phyloP scores from a whole-genome alignment of 2,797 vertebrate genomes.

The Knipowitschia caucasica region DNA sequence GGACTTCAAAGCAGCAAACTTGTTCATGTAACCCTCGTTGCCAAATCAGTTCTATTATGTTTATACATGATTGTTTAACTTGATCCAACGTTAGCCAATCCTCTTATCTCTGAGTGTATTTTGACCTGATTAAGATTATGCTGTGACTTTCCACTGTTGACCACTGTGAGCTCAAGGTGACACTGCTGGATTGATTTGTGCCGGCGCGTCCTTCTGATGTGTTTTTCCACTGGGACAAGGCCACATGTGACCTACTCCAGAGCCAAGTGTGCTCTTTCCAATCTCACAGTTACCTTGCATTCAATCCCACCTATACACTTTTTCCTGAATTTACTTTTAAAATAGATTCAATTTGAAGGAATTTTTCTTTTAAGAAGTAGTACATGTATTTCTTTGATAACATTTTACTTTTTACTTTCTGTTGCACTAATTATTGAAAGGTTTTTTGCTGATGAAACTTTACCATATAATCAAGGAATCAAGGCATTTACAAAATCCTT shows the following conservation, averaged over 20 bases:
- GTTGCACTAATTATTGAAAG: slow-evolving; percentile 49
- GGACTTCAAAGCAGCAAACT: no score
- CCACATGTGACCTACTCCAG: slow-evolving; percentile 56
- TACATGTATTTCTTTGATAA: slow-evolving; percentile 24
- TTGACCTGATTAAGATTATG: slow-evolving; percentile 47
- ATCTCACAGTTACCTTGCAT: slow-evolving; percentile 12
- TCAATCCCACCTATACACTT: no score
- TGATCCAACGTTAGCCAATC: slow-evolving; percentile 2
- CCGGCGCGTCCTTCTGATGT: slow-evolving; percentile 28
- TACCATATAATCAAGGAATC: slow-evolving; percentile 22
- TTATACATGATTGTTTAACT: not conserved
- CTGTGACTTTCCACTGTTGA: slow-evolving; percentile 66
- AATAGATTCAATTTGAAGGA: no score
- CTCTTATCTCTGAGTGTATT: slow-evolving; percentile 45
- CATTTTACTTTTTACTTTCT: slow-evolving; percentile 29
- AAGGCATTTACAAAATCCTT: slow-evolving; percentile 21
- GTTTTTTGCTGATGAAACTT: slow-evolving; percentile 32
- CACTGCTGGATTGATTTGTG: slow-evolving; percentile 25
- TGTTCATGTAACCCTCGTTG: not conserved
- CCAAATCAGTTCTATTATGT: not conserved
- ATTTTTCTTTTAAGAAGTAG: no score
- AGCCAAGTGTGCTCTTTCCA: slow-evolving; percentile 4
- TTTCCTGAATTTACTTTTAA: no score
- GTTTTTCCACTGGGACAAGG: slow-evolving; percentile 53
- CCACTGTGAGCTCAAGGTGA: slow-evolving; percentile 51